A percentile compares a stretch with the other conserved stretches of the same genome.
These are phyloP conservation scores for Eurosta solidaginis DNA, from an alignment of 1,140 invertebrate species.

Conservation along the genomic window DNA sequence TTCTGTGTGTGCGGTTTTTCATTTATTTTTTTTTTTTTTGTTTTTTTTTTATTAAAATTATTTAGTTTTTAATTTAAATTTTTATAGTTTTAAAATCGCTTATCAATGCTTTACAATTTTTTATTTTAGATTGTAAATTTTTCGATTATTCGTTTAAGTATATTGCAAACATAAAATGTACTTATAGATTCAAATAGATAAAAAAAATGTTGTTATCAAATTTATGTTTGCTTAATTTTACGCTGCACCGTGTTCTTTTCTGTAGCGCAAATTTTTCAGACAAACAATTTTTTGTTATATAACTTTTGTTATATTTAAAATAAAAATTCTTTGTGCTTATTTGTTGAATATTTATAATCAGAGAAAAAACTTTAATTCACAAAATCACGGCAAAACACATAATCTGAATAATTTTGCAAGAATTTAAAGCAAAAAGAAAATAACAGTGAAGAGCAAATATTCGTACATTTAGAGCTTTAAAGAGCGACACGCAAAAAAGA, in stretches of 20 bases:
- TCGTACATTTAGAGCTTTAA: background rate
- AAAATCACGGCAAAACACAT: background rate
- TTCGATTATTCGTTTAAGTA: too few species aligned
- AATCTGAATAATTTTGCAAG: background rate
- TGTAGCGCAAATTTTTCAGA: background rate
- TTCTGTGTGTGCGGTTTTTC: constrained; percentile 59
- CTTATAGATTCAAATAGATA: too few species aligned
- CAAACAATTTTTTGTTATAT: background rate
- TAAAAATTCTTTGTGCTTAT: constrained; percentile 7
- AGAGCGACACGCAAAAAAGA: background rate
- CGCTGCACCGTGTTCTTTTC: background rate
- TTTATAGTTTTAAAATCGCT: background rate
- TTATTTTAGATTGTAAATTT: background rate
- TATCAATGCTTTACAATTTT: constrained; percentile 1
- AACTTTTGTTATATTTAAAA: background rate
- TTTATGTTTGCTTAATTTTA: background rate
- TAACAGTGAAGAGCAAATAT: background rate
- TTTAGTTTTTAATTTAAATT: background rate
- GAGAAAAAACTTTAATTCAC: background rate
- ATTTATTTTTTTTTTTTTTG: constrained; percentile 4
- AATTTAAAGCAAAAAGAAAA: constrained; percentile 29
- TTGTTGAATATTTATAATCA: background rate
- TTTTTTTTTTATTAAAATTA: background rate
- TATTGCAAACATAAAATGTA: too few species aligned
- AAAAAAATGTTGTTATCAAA: background rate